Base-by-base conservation (phyloP, 2,797 vertebrate genomes). In the Spea hammondii region DNA sequence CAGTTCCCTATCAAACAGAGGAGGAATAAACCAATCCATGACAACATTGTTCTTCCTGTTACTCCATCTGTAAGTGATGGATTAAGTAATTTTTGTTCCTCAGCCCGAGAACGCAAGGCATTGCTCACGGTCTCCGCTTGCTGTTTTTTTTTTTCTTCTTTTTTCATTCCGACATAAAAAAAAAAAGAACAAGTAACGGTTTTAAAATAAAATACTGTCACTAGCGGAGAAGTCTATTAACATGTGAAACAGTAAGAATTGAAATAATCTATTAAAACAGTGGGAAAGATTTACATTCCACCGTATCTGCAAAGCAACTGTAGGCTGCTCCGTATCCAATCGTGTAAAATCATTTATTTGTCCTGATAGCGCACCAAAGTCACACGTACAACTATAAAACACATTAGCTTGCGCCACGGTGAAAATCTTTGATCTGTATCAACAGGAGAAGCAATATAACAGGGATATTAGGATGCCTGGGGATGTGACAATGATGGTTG, bases 51-150 rank as follows among this genome's bases (percentile, higher is more conserved):
- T 0, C 72, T 68, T 66, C 79, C 60, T 83, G 59, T 50, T 66
- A 49, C 1, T 0, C 76, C 74, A 53, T 59, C 70, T 85, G 77
- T 62, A 54, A 14, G 4, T 67, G 78, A 69, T 72, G 80, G 74
- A 83, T 79, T 70, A 66, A 73, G 68, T 86, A 83, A 70, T 77
- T 84, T 82, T 71, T 77, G 79, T 65, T 83, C 82, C 75, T 55
- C 62, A 67, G 71, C 17, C 17, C 45, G 47, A 77, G 78, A 86
- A 84, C 0, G 8, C 70, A 44, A 82, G 65, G 72, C 60, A 77
- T 81, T 77, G 70, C 75, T 82, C 79, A 81, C 32, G 62, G 62
- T 57, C 79, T 67, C 54, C 59, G 79, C 68, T 72, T 67, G 66
- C 79, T 32, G 65, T 12, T 68, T 77, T 81, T 77, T 81, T 49